Evolutionary conservation across 1,140 invertebrate genomes (phyloP), one percentile per base, ranked within the genome.

Genomic region (Saccostrea glomerata): DNA sequence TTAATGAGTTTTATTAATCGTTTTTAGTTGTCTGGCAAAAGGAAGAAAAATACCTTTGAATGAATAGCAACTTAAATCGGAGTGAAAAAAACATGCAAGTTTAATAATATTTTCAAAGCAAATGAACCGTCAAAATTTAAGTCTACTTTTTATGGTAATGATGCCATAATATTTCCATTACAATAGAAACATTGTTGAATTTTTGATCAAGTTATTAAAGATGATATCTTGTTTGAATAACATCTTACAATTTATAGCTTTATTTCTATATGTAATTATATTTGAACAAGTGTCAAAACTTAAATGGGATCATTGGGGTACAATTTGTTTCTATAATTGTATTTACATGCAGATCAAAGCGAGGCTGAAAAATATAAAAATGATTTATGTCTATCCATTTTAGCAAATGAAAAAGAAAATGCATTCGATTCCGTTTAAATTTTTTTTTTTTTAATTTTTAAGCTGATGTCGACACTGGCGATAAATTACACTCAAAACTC

Each of bases 201-300:
- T 25, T 77, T 77, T 77, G 70, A 77, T 77, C 60, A 77, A 11
- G 70, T 77, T 77, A 77, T 77, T 77, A 77, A 15, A 77, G 70
- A 77, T 77, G 70, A 77, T 77, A 77, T 77, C 70, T 77, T 25
- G 25, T 77, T 36, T 36, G 70, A 77, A 77, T 77, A 77, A 77
- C 70, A 77, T 25, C 25, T 77, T 25, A 25, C 13, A 36, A 77
- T 77, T 77, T 77, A 77, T 77, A 77, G 25, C 70, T 77, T 9
- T 77, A 36, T 3, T 15, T 15, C 23, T 30, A 77, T 77, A 20
- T 63, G 58, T 77, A 77, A 77, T 30, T 30, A 77, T 77, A 77
- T 77, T 17, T 77, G 25, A 12, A 30, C 25, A 77, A 30, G 70
- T 77, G 70, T 77, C 70, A 77, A 25, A 77, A 77, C 23, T 77